Evolutionary conservation across 2,113 vertebrate species (phyloP).

Genomic region (Tachysurus fulvidraco): DNA sequence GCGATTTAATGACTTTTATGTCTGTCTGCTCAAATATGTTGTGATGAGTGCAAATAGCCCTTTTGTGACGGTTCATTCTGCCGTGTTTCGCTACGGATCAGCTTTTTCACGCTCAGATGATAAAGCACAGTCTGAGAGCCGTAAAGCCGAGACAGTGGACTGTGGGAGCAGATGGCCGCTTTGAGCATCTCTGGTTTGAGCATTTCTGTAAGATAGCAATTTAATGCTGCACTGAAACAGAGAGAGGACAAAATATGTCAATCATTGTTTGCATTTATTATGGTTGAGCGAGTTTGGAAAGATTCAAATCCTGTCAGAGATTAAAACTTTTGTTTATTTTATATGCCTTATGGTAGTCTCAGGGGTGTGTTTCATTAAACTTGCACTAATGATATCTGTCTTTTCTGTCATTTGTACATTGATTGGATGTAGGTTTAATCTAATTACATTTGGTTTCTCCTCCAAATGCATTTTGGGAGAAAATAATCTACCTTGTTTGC

Average conservation of each 20-base stretch:
- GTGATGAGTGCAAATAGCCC: slow-evolving; percentile 49
- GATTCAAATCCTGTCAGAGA: background rate
- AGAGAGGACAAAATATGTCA: slow-evolving; percentile 12
- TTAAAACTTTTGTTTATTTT: background rate
- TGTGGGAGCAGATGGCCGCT: slow-evolving; percentile 13
- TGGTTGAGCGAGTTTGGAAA: background rate
- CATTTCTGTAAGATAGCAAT: slow-evolving; percentile 25
- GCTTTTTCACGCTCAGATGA: slow-evolving; percentile 42
- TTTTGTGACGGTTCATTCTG: slow-evolving; percentile 49
- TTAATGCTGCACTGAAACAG: slow-evolving; percentile 22
- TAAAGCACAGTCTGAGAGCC: slow-evolving; percentile 5
- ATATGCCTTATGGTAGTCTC: too few relatives aligned
- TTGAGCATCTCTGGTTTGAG: slow-evolving; percentile 10
- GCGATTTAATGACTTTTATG: slow-evolving; percentile 33
- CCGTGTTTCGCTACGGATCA: slow-evolving; percentile 12
- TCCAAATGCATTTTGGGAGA: background rate
- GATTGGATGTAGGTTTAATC: background rate
- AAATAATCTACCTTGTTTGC: background rate
- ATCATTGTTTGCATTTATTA: background rate
- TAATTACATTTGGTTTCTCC: background rate
- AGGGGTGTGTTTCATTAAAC: background rate
- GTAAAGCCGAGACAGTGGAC: slow-evolving; percentile 19
- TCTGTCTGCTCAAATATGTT: slow-evolving; percentile 26
- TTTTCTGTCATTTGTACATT: background rate
- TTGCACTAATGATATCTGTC: background rate